These are phyloP conservation scores for Oplegnathus fasciatus DNA, from an alignment of 2,113 vertebrate genomes.

Conservation along the genomic window DNA sequence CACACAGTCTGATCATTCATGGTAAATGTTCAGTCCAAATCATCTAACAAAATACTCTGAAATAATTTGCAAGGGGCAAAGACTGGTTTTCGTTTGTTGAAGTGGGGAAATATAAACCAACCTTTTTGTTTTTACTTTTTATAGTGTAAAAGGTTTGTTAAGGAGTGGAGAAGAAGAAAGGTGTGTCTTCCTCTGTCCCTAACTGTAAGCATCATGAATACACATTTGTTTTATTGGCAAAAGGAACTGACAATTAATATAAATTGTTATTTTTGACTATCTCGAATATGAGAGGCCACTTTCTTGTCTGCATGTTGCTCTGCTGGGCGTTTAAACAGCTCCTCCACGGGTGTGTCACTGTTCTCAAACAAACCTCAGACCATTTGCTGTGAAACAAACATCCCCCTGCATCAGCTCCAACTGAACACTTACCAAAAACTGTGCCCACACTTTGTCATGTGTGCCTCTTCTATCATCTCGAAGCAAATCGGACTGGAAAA, in stretches of 20 bases:
- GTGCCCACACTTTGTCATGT: slow-evolving; percentile 99
- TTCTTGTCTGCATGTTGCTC: neutral
- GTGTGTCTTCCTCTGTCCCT: neutral
- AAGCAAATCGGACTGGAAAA: slow-evolving; percentile 97
- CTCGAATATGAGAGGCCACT: too few species aligned
- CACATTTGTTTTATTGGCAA: neutral
- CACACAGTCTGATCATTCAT: neutral
- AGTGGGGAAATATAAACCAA: neutral
- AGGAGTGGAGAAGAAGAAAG: neutral
- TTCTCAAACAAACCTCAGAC: neutral
- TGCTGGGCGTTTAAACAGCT: neutral
- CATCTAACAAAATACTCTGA: neutral
- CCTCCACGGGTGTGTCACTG: neutral
- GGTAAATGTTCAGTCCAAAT: neutral
- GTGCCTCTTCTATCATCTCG: slow-evolving; percentile 99
- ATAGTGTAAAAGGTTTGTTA: neutral
- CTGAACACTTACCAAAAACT: slow-evolving; percentile 94
- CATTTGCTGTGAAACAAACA: neutral
- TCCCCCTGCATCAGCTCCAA: neutral
- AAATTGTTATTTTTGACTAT: neutral
- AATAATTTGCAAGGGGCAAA: neutral
- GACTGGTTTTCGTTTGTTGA: neutral
- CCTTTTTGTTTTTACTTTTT: neutral
- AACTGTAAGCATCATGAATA: neutral
- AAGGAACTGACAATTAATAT: neutral